These are phyloP conservation scores for Thymallus thymallus DNA, from an alignment of 2,113 vertebrate genomes.

Conservation along the genomic window DNA sequence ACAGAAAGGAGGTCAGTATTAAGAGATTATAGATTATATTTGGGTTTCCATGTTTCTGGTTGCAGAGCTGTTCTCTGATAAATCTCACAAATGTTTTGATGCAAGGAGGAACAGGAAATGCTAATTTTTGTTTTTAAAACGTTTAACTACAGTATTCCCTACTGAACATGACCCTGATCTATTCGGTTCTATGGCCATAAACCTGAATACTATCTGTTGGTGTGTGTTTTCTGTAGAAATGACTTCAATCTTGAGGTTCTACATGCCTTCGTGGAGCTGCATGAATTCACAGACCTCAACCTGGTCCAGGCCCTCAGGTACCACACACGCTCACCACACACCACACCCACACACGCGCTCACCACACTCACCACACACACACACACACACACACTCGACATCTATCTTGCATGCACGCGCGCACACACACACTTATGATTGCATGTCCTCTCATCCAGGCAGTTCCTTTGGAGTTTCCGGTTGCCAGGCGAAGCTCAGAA, in stretches of 20 bases:
- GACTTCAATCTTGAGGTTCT: slow-evolving; percentile 94
- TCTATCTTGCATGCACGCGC: too few relatives aligned
- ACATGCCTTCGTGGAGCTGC: slow-evolving; percentile 92
- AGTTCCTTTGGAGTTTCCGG: slow-evolving; percentile 98
- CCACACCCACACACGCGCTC: background rate
- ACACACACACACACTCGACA: background rate
- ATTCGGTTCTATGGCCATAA: background rate
- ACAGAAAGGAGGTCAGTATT: too few relatives aligned
- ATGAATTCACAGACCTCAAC: slow-evolving; percentile 96
- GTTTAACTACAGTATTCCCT: slow-evolving; percentile 5
- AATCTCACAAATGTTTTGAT: too few relatives aligned
- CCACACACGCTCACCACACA: background rate
- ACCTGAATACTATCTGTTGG: background rate
- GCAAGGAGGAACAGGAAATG: too few relatives aligned
- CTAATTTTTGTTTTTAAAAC: too few relatives aligned
- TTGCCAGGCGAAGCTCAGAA: slow-evolving; percentile 96
- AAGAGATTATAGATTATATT: too few relatives aligned
- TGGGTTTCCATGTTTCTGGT: background rate
- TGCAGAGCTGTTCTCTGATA: too few relatives aligned
- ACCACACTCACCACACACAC: background rate
- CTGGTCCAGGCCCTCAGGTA: slow-evolving; percentile 83
- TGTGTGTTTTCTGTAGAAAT: slow-evolving; percentile 74
- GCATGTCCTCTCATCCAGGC: slow-evolving; percentile 60
- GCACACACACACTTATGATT: background rate
- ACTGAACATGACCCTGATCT: background rate